These are phyloP conservation scores for Rhodinocichla rosea DNA, from an alignment of 2,113 vertebrate species.

Conservation along the genomic window DNA sequence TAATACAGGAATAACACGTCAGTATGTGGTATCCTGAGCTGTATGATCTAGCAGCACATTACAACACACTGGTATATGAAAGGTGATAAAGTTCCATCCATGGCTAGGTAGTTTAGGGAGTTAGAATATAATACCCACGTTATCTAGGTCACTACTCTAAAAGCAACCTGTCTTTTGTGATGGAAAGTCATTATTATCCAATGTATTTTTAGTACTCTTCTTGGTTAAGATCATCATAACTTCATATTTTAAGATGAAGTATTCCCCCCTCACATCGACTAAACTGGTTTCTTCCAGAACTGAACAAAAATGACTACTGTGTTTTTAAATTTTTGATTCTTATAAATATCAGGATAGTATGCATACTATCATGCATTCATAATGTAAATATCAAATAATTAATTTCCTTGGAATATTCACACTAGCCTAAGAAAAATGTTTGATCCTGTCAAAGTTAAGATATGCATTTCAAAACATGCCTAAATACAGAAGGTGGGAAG, in stretches of 20 bases:
- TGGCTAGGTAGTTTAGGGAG: neutral
- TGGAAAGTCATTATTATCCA: neutral
- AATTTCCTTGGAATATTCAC: neutral
- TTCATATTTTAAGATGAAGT: neutral
- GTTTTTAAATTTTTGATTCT: neutral
- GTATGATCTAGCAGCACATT: neutral
- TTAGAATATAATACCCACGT: neutral
- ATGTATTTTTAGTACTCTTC: neutral
- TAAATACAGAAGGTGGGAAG: neutral
- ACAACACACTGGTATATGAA: neutral
- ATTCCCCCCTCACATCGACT: neutral
- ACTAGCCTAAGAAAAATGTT: neutral
- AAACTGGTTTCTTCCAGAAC: neutral
- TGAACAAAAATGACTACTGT: neutral
- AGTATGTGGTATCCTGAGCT: neutral
- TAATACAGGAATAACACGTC: neutral
- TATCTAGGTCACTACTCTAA: neutral
- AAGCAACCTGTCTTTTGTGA: neutral
- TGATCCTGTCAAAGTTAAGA: neutral
- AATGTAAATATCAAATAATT: neutral
- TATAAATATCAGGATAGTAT: neutral
- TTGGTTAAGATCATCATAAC: neutral
- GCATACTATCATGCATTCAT: neutral
- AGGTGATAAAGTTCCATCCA: neutral
- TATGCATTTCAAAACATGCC: neutral